A percentile compares a stretch with the other conserved stretches of the same genome.
Evolutionary conservation across 2,888 invertebrate species (phyloP).

Genomic region (Eupithecia vulgata): DNA sequence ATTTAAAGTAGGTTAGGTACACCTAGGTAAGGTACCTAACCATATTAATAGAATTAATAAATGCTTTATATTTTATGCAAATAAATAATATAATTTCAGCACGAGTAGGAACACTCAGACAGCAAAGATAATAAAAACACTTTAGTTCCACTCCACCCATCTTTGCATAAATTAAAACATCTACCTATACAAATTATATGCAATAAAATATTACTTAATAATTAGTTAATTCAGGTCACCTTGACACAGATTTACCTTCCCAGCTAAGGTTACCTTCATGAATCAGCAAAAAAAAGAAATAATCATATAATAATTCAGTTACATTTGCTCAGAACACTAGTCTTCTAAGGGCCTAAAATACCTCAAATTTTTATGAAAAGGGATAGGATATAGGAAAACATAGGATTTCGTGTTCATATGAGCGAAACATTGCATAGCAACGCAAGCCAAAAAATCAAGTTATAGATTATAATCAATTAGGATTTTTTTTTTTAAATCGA

Average conservation of each 20-base stretch:
- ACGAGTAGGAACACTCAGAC: neutral
- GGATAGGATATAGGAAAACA: too few relatives aligned
- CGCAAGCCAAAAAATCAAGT: too few relatives aligned
- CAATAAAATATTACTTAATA: neutral
- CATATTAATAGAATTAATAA: neutral
- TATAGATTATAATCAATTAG: too few relatives aligned
- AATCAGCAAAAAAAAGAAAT: neutral
- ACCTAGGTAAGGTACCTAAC: neutral
- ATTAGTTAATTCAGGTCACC: slow-evolving; percentile 1
- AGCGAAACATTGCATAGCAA: too few relatives aligned
- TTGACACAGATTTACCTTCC: neutral
- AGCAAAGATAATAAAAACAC: neutral
- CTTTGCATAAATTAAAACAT: neutral
- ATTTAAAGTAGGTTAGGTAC: neutral
- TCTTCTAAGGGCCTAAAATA: too few relatives aligned
- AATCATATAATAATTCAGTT: neutral
- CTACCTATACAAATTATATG: neutral
- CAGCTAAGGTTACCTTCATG: neutral
- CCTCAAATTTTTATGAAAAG: too few relatives aligned
- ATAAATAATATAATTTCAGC: neutral
- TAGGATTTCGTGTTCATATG: too few relatives aligned
- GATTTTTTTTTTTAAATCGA: too few relatives aligned
- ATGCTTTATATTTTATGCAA: neutral
- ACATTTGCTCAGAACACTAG: too few relatives aligned
- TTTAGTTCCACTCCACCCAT: neutral